phyloP scores from a whole-genome alignment of 2,888 invertebrate genomes.

The Dinocampus coccinellae region DNA sequence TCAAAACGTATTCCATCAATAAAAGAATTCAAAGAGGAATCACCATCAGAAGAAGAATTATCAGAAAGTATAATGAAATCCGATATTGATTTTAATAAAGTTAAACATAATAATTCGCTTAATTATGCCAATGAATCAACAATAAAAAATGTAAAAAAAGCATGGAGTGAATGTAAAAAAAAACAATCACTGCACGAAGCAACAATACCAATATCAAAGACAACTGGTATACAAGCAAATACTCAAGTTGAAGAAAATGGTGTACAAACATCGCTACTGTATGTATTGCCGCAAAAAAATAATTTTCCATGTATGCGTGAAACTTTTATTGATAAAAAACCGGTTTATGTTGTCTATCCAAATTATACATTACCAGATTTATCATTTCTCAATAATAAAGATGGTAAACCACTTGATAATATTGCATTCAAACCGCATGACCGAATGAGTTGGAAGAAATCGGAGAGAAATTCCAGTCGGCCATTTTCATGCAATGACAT shows the following conservation, averaged over 20 bases:
- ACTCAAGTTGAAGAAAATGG: slow-evolving; percentile 63
- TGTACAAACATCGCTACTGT: slow-evolving; percentile 64
- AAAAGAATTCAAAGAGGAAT: slow-evolving; percentile 70
- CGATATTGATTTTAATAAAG: slow-evolving; percentile 58
- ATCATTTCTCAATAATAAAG: slow-evolving; percentile 76
- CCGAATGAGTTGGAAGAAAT: slow-evolving; percentile 68
- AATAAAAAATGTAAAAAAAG: slow-evolving; percentile 38
- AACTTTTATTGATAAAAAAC: slow-evolving; percentile 71
- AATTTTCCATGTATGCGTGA: slow-evolving; percentile 55
- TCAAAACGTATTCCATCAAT: slow-evolving; percentile 50
- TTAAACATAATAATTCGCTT: slow-evolving; percentile 26
- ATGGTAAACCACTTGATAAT: slow-evolving; percentile 71
- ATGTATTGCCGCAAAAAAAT: slow-evolving; percentile 60
- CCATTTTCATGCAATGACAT: slow-evolving; percentile 87
- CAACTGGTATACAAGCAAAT: slow-evolving; percentile 59
- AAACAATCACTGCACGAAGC: slow-evolving; percentile 33
- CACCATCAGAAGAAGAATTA: slow-evolving; percentile 70
- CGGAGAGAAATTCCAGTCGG: slow-evolving; percentile 70
- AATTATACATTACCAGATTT: slow-evolving; percentile 92
- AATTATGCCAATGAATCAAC: slow-evolving; percentile 23
- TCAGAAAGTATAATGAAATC: slow-evolving; percentile 69
- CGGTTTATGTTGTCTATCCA: slow-evolving; percentile 91
- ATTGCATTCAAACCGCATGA: slow-evolving; percentile 81
- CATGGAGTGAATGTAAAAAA: slow-evolving; percentile 38
- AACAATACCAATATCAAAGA: slow-evolving; percentile 52